These are phyloP conservation scores for Drosophila ezoana DNA, from an alignment of 2,888 invertebrate genomes.

Conservation along the genomic window DNA sequence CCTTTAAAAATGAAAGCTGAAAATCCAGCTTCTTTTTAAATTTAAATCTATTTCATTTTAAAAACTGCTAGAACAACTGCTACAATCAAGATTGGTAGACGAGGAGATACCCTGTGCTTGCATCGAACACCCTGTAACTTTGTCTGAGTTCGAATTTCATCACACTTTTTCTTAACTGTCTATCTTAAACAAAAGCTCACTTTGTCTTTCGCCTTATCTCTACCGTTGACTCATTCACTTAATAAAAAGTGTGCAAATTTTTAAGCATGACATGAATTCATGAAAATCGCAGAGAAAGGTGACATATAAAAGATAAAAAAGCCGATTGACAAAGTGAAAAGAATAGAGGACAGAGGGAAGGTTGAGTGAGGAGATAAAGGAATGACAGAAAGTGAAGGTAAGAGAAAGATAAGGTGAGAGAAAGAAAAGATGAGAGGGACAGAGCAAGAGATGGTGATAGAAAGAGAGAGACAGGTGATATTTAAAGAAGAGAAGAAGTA, in stretches of 20 bases:
- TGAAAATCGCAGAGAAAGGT: slow-evolving; percentile 14
- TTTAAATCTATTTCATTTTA: neutral
- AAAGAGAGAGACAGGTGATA: neutral
- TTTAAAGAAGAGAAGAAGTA: too few species aligned
- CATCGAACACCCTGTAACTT: neutral
- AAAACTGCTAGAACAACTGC: neutral
- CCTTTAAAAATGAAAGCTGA: too few species aligned
- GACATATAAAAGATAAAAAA: neutral
- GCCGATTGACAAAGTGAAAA: neutral
- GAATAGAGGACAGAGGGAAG: neutral
- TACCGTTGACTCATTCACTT: neutral
- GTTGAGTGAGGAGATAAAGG: neutral
- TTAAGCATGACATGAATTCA: slow-evolving; percentile 12
- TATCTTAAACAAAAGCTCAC: neutral
- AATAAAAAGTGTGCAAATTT: neutral
- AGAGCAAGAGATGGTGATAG: neutral
- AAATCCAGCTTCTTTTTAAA: neutral
- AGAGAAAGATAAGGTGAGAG: too few species aligned
- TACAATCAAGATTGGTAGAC: neutral
- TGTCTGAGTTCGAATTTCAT: neutral
- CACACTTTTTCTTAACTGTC: neutral
- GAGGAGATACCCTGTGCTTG: neutral
- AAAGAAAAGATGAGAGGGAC: neutral
- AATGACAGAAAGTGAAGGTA: neutral
- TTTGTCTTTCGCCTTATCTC: neutral